Conservation (phyloP, 2,797 vertebrate genomes). For the Hoplostethus mediterraneus region DNA sequence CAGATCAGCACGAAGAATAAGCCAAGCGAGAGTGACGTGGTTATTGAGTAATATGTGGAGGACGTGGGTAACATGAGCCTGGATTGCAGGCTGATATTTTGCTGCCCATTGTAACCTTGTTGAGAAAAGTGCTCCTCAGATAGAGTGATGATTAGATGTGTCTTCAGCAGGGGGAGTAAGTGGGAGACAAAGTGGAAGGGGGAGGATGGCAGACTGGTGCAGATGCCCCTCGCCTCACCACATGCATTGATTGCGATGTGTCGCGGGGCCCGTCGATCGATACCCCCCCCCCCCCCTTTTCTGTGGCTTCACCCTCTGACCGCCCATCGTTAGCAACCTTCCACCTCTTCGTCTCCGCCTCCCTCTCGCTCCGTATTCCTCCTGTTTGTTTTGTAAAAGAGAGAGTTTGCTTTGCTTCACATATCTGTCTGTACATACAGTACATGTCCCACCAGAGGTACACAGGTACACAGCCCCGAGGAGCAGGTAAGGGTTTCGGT, state of each 20-base stretch:
- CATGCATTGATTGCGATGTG: slow-evolving; percentile 49
- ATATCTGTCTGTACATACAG: too few species aligned
- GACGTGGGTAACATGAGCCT: too few species aligned
- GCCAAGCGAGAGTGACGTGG: too few species aligned
- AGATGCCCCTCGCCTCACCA: slow-evolving; percentile 22
- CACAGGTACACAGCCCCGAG: too few species aligned
- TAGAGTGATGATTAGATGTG: background rate
- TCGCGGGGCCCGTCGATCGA: slow-evolving; percentile 32
- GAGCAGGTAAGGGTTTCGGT: too few species aligned
- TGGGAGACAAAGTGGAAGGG: background rate
- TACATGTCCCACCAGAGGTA: too few species aligned
- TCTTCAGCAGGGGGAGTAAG: slow-evolving; percentile 4
- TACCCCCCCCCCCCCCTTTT: too few species aligned
- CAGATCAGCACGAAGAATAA: too few species aligned
- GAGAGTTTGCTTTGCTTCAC: too few species aligned
- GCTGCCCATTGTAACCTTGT: background rate
- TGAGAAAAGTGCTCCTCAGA: too few species aligned
- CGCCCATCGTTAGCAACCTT: slow-evolving; percentile 46
- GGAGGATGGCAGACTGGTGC: slow-evolving; percentile 10
- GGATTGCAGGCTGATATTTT: background rate
- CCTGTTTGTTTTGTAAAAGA: too few species aligned
- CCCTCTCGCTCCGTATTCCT: background rate
- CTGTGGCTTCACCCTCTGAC: slow-evolving; percentile 45
- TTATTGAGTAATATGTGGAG: too few species aligned
- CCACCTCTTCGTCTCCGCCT: background rate